A percentile compares a stretch with the other conserved stretches of the same genome.
Evolutionary conservation across 92 coral and sea anemone genomes (phyloP).

Genomic region (Metridium senile): DNA sequence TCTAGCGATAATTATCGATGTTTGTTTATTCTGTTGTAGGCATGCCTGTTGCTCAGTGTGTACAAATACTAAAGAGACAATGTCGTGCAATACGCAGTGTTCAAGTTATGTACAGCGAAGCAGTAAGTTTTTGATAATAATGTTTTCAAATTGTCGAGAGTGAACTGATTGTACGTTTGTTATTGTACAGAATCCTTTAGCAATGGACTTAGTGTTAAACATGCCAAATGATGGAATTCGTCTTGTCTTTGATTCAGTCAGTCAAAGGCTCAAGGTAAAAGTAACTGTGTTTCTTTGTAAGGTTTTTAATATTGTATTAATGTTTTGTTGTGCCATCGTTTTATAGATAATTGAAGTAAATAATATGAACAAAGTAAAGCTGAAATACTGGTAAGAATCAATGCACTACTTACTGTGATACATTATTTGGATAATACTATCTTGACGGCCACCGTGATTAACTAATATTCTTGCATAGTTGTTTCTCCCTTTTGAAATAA

Average conservation of each 20-base stretch:
- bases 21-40: slow-evolving; percentile 46
- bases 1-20: neutral
- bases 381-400: slow-evolving; percentile 88
- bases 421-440: too few relatives aligned
- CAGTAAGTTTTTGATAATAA: slow-evolving; percentile 55
- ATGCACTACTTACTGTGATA: too few relatives aligned
- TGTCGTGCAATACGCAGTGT: slow-evolving; percentile 92
- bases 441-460: too few relatives aligned
- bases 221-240: slow-evolving; percentile 99
- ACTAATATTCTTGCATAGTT: too few relatives aligned
- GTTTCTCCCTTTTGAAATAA: too few relatives aligned
- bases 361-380: slow-evolving; percentile 92
- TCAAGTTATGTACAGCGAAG: slow-evolving; percentile 99
- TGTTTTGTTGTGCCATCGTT: slow-evolving; percentile 1
- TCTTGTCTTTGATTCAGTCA: slow-evolving; percentile 94
- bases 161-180: neutral
- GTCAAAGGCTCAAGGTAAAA: slow-evolving; percentile 92
- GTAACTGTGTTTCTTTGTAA: too few relatives aligned
- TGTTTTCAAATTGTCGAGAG: neutral
- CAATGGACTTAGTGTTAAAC: slow-evolving; percentile 94
- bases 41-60: slow-evolving; percentile 97
- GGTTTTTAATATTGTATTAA: neutral
- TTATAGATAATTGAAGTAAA: slow-evolving; percentile 94
- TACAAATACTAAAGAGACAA: slow-evolving; percentile 93
- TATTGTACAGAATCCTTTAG: slow-evolving; percentile 80